These are phyloP conservation scores for Alosa sapidissima DNA, from an alignment of 2,797 vertebrate genomes.

Conservation along the genomic window DNA sequence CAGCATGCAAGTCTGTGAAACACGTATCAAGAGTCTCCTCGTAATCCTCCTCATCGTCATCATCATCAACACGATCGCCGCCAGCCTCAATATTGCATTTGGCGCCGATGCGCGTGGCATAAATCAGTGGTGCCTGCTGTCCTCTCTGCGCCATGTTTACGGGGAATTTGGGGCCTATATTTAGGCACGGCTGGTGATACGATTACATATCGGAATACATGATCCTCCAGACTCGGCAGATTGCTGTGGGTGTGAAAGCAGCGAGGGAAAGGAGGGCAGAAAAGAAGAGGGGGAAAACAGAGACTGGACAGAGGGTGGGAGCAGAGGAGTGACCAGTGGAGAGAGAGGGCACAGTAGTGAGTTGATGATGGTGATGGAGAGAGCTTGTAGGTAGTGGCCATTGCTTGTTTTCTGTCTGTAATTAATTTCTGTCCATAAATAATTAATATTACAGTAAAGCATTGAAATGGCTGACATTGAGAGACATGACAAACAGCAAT, in stretches of 20 bases:
- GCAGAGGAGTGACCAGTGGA: neutral
- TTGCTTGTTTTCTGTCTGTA: no score
- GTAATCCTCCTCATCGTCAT: neutral
- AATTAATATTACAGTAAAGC: neutral
- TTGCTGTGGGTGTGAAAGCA: constrained; percentile 68
- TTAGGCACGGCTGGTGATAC: constrained; percentile 74
- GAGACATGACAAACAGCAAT: neutral
- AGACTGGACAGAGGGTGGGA: neutral
- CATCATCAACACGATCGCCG: neutral
- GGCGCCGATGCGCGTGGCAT: neutral
- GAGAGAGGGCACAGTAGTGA: neutral
- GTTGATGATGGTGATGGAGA: neutral
- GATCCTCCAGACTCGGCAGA: constrained; percentile 74
- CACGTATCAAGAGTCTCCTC: neutral
- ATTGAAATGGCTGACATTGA: neutral
- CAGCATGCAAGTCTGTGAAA: neutral
- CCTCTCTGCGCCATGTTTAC: constrained; percentile 26
- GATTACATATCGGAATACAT: constrained; percentile 83
- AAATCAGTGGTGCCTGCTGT: constrained; percentile 24
- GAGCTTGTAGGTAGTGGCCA: neutral
- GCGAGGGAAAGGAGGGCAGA: constrained; percentile 57
- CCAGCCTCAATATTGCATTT: constrained; percentile 7
- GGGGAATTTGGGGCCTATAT: constrained; percentile 68
- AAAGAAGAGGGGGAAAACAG: neutral
- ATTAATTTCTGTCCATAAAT: no score